Evolutionary conservation across 1,140 invertebrate genomes (phyloP).

Genomic region (Penaeus chinensis): DNA sequence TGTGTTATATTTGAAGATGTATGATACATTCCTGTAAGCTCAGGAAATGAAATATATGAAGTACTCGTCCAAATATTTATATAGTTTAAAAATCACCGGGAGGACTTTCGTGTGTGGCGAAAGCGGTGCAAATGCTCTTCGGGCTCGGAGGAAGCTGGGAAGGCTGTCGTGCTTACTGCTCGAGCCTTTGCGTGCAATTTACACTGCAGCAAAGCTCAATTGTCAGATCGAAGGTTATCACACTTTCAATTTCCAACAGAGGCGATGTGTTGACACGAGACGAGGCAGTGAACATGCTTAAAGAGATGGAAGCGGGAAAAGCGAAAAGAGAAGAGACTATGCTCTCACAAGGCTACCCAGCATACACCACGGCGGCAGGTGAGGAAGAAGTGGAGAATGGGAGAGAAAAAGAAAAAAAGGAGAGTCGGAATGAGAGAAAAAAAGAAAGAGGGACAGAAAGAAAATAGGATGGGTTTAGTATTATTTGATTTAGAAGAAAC

Average conservation of each 20-base stretch:
- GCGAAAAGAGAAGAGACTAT: conserved; percentile 74
- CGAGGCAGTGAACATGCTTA: conserved; percentile 82
- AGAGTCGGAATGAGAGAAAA: conserved; percentile 3
- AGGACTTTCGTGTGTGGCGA: too few relatives aligned
- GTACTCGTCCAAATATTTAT: too few relatives aligned
- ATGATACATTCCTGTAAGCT: too few relatives aligned
- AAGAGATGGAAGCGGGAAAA: conserved; percentile 73
- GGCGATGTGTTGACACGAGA: conserved; percentile 84
- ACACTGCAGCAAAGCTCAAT: too few relatives aligned
- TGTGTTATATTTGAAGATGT: too few relatives aligned
- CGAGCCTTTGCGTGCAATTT: too few relatives aligned
- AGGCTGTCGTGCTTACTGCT: too few relatives aligned
- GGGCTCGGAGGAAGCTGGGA: too few relatives aligned
- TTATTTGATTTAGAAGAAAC: too few relatives aligned
- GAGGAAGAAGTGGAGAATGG: background rate
- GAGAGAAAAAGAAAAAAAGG: background rate
- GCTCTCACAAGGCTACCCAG: conserved; percentile 77
- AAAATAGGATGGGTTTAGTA: background rate
- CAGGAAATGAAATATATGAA: too few relatives aligned
- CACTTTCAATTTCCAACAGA: conserved; percentile 70
- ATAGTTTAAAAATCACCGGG: too few relatives aligned
- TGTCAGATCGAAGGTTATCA: background rate
- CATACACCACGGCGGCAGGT: conserved; percentile 75
- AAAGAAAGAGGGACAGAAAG: conserved; percentile 7
- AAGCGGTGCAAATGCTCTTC: too few relatives aligned